Conservation (phyloP, 2,113 vertebrate genomes). For the Tragulus kanchil region DNA sequence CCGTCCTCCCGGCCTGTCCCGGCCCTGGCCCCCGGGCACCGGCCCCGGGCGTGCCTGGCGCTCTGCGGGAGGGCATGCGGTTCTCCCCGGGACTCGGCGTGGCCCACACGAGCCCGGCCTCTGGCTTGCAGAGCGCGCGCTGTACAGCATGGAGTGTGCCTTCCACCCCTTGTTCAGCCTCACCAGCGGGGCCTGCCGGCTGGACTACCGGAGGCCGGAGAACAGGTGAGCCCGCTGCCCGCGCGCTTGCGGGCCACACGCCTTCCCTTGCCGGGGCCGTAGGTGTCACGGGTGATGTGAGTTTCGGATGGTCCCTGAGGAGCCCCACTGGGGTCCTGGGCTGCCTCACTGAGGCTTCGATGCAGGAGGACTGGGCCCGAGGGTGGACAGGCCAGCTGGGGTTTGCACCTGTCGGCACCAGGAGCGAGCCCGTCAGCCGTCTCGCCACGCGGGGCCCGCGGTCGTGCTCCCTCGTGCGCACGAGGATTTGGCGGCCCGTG, state of each 20-base stretch:
- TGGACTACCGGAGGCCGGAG: slow-evolving; percentile 95
- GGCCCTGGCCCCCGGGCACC: not conserved
- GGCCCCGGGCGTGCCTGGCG: not conserved
- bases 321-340: not conserved
- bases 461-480: rapidly evolving
- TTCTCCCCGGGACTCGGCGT: too few relatives aligned
- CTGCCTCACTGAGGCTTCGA: not conserved
- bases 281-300: rapidly evolving
- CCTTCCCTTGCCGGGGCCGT: rapidly evolving
- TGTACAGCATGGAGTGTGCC: slow-evolving; percentile 97
- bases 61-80: not conserved
- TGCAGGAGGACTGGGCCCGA: not conserved
- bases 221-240: slow-evolving; percentile 91
- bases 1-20: not conserved
- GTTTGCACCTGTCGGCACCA: not conserved
- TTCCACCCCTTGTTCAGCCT: slow-evolving; percentile 98
- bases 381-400: rapidly evolving
- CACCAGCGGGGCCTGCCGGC: slow-evolving; percentile 93
- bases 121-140: slow-evolving; percentile 91
- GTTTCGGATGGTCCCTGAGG: not conserved
- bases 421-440: not conserved
- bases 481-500: not conserved
- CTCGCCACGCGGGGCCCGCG: rapidly evolving
- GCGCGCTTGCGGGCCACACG: too few relatives aligned
- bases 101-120: too few relatives aligned